Base-by-base conservation (phyloP, 2,797 vertebrate species). In the Chiroxiphia lanceolata region DNA sequence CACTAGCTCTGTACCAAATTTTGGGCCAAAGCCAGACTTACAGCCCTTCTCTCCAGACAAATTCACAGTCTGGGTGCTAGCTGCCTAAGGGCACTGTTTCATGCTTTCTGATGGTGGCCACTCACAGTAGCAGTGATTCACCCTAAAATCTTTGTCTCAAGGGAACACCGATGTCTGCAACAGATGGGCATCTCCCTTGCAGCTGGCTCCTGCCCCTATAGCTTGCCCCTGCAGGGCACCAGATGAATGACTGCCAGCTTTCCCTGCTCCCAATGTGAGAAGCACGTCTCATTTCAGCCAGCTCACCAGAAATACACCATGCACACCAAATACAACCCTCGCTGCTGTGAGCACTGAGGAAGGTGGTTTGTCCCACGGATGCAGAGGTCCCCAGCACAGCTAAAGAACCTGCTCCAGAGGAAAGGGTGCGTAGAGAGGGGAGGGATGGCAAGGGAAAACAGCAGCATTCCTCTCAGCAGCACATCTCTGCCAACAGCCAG, bases 301-400 rank as follows among this genome's bases (percentile, higher is more conserved):
- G 5, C 60, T 84, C 56, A 45, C 21, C 67, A 69, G 33, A 68
- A 40, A 29, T 51, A 3, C 0, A 0, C 51, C 74, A 34, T 1
- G 0, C 17, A 17, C 0, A 0, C 31, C 68, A 75, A 51, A 85
- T 6, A 57, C 48, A 75, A 7, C 8, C 40, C 25, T 48, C 0
- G 4, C 40, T 50, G 36, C 87, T 47, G 18, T 10, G 2, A 61
- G 14, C n/a, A 68, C 13, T 0, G 0, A 82, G 36, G 29, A 34
- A n/a, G 16, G 31, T 29, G 15, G 10, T n/a, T 56, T 74, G 57
- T 20, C 68, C 47, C 23, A 6, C 5, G 8, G 13, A 15, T 54
- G 42, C 51, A 57, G 61, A 70, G 22, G 25, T 71, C 10, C 6
- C 38, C 5, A 3, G 16, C 34, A 64, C 83, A 93, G 40, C 29